phyloP scores from a whole-genome alignment of 2,797 vertebrate genomes.

The Falco rusticolus region DNA sequence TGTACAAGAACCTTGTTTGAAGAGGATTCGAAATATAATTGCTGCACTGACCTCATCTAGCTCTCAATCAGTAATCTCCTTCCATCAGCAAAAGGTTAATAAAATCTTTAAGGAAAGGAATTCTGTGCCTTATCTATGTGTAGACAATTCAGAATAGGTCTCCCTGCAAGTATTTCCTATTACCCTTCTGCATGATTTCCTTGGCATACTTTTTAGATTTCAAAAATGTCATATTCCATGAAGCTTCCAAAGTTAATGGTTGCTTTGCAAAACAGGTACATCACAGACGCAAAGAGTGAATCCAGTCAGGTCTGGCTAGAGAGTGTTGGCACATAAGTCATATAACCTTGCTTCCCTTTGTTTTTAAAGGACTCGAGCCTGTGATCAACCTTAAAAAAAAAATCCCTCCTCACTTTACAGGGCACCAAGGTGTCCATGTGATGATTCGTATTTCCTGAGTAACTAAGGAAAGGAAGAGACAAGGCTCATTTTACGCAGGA shows the following conservation, averaged over 20 bases:
- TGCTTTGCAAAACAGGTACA: background rate
- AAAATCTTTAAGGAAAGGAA: conserved; percentile 72
- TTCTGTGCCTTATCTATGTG: conserved; percentile 62
- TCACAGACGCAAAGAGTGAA: background rate
- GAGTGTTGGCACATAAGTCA: background rate
- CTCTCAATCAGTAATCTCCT: conserved; percentile 77
- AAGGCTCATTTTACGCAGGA: background rate
- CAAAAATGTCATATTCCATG: background rate
- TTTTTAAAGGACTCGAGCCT: background rate
- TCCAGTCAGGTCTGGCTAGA: background rate
- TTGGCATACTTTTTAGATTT: background rate
- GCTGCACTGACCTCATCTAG: conserved; percentile 74
- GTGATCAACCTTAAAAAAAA: background rate
- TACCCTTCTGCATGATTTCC: conserved; percentile 4
- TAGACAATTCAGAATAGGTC: conserved; percentile 53
- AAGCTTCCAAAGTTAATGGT: background rate
- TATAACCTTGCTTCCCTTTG: background rate
- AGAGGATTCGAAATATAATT: conserved; percentile 76
- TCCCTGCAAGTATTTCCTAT: conserved; percentile 35
- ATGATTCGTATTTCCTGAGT: background rate
- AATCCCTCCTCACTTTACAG: background rate
- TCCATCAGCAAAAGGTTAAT: conserved; percentile 79
- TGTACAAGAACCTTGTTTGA: conserved; percentile 70
- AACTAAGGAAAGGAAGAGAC: background rate
- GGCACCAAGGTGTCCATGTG: background rate